These are phyloP conservation scores for Leptodactylus fuscus DNA, from an alignment of 2,113 vertebrate species.

Conservation along the genomic window DNA sequence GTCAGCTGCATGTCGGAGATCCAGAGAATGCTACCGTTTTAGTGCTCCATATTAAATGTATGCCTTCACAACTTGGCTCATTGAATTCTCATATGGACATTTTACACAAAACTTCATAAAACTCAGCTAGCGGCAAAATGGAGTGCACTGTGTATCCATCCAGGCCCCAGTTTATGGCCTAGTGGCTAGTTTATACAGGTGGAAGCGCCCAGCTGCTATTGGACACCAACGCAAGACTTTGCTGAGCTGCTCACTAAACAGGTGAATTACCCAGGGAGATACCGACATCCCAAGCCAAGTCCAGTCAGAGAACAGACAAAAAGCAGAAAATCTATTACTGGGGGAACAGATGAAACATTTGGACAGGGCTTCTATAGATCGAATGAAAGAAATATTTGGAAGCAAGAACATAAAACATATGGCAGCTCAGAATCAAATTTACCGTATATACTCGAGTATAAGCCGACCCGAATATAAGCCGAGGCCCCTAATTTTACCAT, in stretches of 20 bases:
- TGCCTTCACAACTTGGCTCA: slow-evolving; percentile 21
- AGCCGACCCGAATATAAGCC: too few species aligned
- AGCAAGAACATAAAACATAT: not conserved
- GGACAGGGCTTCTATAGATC: not conserved
- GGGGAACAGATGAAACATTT: not conserved
- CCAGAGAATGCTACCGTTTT: not conserved
- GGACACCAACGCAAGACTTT: not conserved
- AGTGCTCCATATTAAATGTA: not conserved
- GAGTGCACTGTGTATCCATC: not conserved
- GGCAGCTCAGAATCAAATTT: not conserved
- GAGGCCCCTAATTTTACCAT: too few species aligned
- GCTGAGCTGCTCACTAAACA: not conserved
- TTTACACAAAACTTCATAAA: slow-evolving; percentile 35
- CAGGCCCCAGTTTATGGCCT: not conserved
- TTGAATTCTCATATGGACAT: slow-evolving; percentile 21
- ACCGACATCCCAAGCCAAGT: not conserved
- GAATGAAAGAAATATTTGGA: not conserved
- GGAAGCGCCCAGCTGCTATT: slow-evolving; percentile 38
- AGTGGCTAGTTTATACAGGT: slow-evolving; percentile 39
- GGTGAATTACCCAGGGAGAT: slow-evolving; percentile 32
- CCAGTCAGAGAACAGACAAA: not conserved
- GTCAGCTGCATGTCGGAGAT: slow-evolving; percentile 12
- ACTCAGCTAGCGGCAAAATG: not conserved
- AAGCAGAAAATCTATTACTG: not conserved
- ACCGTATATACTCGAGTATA: too few species aligned